Evolutionary conservation across 1,140 invertebrate species (phyloP).

Genomic region (Mesaphorura yosii): DNA sequence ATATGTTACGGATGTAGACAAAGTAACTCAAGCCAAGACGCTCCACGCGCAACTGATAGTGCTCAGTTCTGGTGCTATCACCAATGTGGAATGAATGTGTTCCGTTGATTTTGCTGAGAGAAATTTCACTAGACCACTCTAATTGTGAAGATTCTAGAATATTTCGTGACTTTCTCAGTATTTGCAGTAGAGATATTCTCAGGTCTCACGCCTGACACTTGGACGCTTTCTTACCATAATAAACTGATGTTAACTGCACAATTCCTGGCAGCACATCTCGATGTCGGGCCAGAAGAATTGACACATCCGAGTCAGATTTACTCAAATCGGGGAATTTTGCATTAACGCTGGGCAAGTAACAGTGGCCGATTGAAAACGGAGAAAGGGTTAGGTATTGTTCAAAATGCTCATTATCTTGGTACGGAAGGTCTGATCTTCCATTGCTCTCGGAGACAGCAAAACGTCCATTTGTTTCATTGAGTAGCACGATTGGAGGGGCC

Average conservation of each 20-base stretch:
- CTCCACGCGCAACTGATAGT: slow-evolving; percentile 56
- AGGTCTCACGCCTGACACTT: too few species aligned
- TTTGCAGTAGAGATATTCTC: too few species aligned
- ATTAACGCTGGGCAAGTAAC: slow-evolving; percentile 10
- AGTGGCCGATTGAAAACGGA: slow-evolving; percentile 4
- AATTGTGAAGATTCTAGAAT: slow-evolving; percentile 13
- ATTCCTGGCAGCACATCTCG: too few species aligned
- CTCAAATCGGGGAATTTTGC: slow-evolving; percentile 11
- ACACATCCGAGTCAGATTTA: too few species aligned
- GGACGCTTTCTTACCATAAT: too few species aligned
- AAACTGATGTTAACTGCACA: too few species aligned
- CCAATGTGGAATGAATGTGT: slow-evolving; percentile 48
- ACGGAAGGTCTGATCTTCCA: neutral
- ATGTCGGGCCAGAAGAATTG: too few species aligned
- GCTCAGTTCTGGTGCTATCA: slow-evolving; percentile 39
- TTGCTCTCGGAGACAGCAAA: slow-evolving; percentile 14
- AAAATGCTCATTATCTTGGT: slow-evolving; percentile 19
- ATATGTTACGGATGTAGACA: slow-evolving; percentile 51
- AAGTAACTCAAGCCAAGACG: slow-evolving; percentile 40
- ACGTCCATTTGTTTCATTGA: slow-evolving; percentile 9
- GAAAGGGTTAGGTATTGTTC: slow-evolving; percentile 18
- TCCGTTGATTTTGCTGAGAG: slow-evolving; percentile 31
- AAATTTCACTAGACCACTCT: slow-evolving; percentile 39
- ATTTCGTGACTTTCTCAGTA: too few species aligned
- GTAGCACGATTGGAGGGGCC: slow-evolving; percentile 17